Evolutionary conservation across 1,140 invertebrate species (phyloP).

Genomic region (Chironomus striatipennis): DNA sequence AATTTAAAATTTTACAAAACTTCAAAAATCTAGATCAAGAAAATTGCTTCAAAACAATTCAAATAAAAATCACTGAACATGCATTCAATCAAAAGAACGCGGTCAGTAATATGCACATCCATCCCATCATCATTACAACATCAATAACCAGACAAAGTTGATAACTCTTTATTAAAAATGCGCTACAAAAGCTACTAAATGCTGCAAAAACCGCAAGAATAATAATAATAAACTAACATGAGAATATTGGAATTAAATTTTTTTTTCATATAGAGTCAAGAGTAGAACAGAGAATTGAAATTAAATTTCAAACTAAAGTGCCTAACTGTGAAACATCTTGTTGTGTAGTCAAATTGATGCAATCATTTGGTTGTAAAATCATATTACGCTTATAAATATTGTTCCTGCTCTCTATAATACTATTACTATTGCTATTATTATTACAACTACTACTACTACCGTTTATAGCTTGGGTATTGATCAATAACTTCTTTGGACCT

Average conservation of each 20-base stretch:
- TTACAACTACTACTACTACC: neutral
- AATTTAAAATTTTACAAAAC: too few relatives aligned
- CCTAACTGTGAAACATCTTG: slow-evolving; percentile 20
- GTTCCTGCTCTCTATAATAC: neutral
- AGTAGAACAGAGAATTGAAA: neutral
- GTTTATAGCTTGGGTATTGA: slow-evolving; percentile 15
- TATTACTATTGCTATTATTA: slow-evolving; percentile 21
- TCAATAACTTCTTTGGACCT: slow-evolving; percentile 11
- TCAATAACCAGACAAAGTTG: neutral
- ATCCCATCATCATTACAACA: neutral
- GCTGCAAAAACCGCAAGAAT: neutral
- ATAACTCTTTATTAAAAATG: neutral
- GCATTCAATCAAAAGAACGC: too few relatives aligned
- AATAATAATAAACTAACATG: neutral
- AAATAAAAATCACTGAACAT: too few relatives aligned
- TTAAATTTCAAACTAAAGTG: slow-evolving; percentile 5
- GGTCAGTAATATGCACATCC: too few relatives aligned
- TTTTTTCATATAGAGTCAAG: neutral
- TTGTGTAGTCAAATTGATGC: neutral
- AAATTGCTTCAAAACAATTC: too few relatives aligned
- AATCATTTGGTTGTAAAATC: slow-evolving; percentile 19
- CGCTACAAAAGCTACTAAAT: neutral
- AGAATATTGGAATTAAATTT: neutral
- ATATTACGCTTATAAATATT: slow-evolving; percentile 6
- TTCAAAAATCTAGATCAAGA: too few relatives aligned